Evolutionary conservation across 1,140 invertebrate species (phyloP).

Genomic region (Latrodectus geometricus): DNA sequence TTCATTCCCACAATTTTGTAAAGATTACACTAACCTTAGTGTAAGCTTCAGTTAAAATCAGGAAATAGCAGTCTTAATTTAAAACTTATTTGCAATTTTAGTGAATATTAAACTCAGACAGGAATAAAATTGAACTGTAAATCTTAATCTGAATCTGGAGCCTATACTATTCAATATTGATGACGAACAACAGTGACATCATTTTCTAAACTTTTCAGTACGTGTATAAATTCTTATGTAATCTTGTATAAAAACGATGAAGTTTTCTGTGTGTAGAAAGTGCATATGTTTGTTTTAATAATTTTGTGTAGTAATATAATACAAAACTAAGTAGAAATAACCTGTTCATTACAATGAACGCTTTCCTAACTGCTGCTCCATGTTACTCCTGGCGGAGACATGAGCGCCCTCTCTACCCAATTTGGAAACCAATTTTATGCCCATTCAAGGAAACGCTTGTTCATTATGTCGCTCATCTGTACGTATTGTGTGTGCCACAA

Average conservation of each 20-base stretch:
- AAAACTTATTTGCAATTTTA: no score
- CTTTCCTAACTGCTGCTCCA: not conserved
- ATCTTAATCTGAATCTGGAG: conserved; percentile 12
- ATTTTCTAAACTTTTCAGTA: conserved; percentile 4
- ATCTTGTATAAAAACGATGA: conserved; percentile 20
- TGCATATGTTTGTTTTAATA: not conserved
- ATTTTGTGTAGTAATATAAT: conserved; percentile 14
- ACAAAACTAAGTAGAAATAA: not conserved
- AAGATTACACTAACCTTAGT: no score
- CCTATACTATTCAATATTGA: not conserved
- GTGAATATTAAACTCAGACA: no score
- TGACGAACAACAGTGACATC: not conserved
- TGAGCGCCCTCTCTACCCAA: conserved; percentile 5
- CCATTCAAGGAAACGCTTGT: conserved; percentile 40
- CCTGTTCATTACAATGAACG: not conserved
- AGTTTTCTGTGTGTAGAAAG: not conserved
- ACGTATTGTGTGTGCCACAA: conserved; percentile 28
- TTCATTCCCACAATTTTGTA: no score
- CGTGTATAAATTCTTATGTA: conserved; percentile 4
- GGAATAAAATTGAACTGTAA: not conserved
- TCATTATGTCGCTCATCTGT: conserved; percentile 37
- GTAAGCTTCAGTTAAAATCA: no score
- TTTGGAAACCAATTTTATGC: not conserved
- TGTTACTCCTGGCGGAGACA: not conserved
- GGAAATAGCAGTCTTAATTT: no score